phyloP scores from a whole-genome alignment of 2,113 vertebrate species.

The Thoracochromis brauschi region DNA sequence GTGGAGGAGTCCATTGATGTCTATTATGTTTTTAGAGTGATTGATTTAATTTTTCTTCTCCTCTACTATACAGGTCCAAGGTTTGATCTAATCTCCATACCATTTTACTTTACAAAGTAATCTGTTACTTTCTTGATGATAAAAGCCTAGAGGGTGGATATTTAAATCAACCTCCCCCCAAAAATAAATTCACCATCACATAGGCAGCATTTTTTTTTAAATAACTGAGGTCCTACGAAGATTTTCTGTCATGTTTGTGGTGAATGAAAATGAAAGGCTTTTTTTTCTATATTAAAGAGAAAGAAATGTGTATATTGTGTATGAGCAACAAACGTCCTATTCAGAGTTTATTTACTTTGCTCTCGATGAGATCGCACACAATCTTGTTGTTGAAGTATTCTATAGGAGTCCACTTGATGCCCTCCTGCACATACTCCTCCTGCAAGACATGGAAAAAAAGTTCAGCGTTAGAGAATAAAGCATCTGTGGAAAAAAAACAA shows the following conservation, averaged over 20 bases:
- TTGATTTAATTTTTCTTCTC: not conserved
- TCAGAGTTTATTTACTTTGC: constrained; percentile 77
- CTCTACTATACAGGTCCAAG: not conserved
- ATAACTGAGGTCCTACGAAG: not conserved
- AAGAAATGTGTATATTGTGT: not conserved
- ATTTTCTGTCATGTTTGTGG: not conserved
- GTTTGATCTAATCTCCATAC: not conserved
- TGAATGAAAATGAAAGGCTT: not conserved
- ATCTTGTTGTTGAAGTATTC: constrained; percentile 97
- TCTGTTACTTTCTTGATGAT: not conserved
- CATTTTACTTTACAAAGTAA: not conserved
- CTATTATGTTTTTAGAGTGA: not conserved
- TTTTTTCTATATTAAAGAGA: not conserved
- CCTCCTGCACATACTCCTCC: constrained; percentile 95
- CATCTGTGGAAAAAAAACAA: not conserved
- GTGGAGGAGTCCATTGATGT: not conserved
- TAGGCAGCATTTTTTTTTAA: not conserved
- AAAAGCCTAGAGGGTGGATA: not conserved
- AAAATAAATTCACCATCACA: not conserved
- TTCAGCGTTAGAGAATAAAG: not conserved
- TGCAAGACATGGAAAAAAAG: constrained; percentile 39
- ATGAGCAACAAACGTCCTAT: not conserved
- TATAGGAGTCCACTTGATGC: constrained; percentile 88
- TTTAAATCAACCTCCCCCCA: not conserved
- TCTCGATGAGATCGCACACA: constrained; percentile 94